A percentile compares a stretch with the other conserved stretches of the same genome.
Evolutionary conservation across 2,888 invertebrate genomes (phyloP).

Genomic region (Drosophila paranaensis): DNA sequence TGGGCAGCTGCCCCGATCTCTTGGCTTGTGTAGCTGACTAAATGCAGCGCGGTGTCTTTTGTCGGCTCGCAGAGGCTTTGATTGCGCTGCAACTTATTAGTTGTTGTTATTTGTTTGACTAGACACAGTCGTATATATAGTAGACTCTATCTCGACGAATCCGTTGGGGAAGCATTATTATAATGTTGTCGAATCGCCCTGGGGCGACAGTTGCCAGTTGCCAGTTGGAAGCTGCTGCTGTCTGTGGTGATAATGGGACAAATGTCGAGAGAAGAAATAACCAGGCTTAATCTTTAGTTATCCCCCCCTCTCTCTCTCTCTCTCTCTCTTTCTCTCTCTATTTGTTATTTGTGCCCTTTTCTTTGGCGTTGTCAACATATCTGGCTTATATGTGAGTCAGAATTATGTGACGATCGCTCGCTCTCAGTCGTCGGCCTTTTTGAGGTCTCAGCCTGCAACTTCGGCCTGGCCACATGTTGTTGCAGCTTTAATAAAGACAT

Average conservation of each 20-base stretch:
- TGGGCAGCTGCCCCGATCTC: constrained; percentile 31
- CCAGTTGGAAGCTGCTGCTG: constrained; percentile 77
- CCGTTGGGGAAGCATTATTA: constrained; percentile 44
- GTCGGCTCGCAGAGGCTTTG: constrained; percentile 73
- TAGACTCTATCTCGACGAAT: constrained; percentile 36
- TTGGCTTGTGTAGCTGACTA: constrained; percentile 12
- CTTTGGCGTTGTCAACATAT: constrained; percentile 84
- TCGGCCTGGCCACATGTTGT: constrained; percentile 70
- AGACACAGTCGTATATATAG: constrained; percentile 77
- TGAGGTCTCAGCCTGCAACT: constrained; percentile 47
- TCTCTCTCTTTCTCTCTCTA: constrained; percentile 23
- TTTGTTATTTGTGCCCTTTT: constrained; percentile 80
- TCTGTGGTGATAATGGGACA: constrained; percentile 79
- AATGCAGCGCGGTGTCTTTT: constrained; percentile 65
- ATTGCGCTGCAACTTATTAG: constrained; percentile 78
- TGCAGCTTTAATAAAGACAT: constrained; percentile 81
- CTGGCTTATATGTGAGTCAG: constrained; percentile 82
- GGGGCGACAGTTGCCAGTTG: constrained; percentile 50
- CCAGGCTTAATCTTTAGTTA: constrained; percentile 83
- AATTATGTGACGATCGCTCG: constrained; percentile 74
- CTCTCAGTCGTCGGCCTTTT: constrained; percentile 62
- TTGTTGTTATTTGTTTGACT: constrained; percentile 83
- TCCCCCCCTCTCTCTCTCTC: constrained; percentile 9
- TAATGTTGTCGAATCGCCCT: constrained; percentile 45
- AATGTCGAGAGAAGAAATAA: constrained; percentile 77